Base-by-base conservation (phyloP, 2,797 vertebrate species). In the Anabacerthia variegaticeps region DNA sequence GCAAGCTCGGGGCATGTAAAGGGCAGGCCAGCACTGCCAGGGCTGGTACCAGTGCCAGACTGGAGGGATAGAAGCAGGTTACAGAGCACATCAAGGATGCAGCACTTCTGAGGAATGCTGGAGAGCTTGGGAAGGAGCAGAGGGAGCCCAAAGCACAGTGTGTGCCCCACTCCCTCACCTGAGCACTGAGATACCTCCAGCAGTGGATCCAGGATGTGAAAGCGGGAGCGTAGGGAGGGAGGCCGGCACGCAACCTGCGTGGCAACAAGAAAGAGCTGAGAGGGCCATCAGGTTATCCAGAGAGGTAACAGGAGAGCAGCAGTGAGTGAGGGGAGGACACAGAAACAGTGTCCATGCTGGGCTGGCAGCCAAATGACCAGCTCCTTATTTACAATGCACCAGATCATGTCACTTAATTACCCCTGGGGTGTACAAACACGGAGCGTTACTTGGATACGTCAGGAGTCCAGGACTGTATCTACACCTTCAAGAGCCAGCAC, bases 131-230 rank as follows among this genome's bases (percentile, higher is more conserved):
- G 62, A 84, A 88, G 67, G 61, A 92, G 69, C 52, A 79, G 48
- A 58, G 48, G 66, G 44, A 79, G 55, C 78, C 78, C 76, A 37
- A 83, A 87, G 63, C 19, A 14, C 73, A 1, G 2, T 0, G 7
- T 4, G 9, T 71, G 32, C 59, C 36, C 43, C 2, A 1, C 26
- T 90, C 66, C 44, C 96, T 97, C 91, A 99, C 98, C 98, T 99
- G 97, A 67, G 96, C 92, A 41, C 98, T 98, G 89, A 99, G 98
- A 75, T 99, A 97, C 88, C 96, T 98, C 98, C 98, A 99, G 94
- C 98, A 99, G 80, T 98, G 98, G 89, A 98, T 94, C 98, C 99
- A 99, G 88, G 98, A 99, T 18, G 95, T 96, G 89, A 99, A 99
- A 32, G 97, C 87, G 0, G 98, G 98, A 74, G 98, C 98, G 4